Conservation (phyloP, 2,888 invertebrate genomes). For the Rhagonycha lutea region DNA sequence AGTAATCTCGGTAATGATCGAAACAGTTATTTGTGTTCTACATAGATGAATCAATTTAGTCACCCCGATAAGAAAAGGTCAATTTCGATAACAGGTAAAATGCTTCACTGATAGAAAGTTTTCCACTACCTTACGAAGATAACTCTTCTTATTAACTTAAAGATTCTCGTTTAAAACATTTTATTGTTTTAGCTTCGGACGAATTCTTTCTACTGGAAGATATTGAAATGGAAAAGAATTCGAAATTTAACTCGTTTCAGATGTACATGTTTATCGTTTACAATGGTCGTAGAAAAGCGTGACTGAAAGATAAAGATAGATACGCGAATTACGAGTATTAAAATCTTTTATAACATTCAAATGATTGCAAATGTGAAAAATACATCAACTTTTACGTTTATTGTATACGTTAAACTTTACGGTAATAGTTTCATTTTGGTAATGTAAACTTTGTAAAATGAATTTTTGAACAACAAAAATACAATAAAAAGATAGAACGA, state of each 20-base stretch:
- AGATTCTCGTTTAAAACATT: not conserved
- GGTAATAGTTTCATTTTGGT: slow-evolving; percentile 26
- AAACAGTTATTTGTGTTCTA: slow-evolving; percentile 22
- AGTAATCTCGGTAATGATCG: slow-evolving; percentile 24
- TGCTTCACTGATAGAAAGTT: not conserved
- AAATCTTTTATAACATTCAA: slow-evolving; percentile 22
- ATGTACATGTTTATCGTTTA: slow-evolving; percentile 18
- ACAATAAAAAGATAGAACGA: not conserved
- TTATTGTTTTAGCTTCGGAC: not conserved
- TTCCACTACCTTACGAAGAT: not conserved
- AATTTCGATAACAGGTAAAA: slow-evolving; percentile 23
- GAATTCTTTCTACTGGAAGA: slow-evolving; percentile 33
- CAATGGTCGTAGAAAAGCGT: slow-evolving; percentile 5
- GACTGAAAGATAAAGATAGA: slow-evolving; percentile 3
- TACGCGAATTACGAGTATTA: slow-evolving; percentile 15
- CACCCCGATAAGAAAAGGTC: slow-evolving; percentile 22
- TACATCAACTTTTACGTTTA: slow-evolving; percentile 29
- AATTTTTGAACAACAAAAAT: slow-evolving; percentile 14
- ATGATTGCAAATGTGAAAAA: slow-evolving; percentile 24
- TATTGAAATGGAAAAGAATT: slow-evolving; percentile 28
- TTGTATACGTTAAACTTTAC: slow-evolving; percentile 22
- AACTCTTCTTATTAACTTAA: not conserved
- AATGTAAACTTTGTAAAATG: slow-evolving; percentile 22
- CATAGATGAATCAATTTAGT: slow-evolving; percentile 24
- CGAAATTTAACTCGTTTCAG: slow-evolving; percentile 25